Conservation (phyloP, 2,113 vertebrate genomes). For the Apistogramma diplotaenia region DNA sequence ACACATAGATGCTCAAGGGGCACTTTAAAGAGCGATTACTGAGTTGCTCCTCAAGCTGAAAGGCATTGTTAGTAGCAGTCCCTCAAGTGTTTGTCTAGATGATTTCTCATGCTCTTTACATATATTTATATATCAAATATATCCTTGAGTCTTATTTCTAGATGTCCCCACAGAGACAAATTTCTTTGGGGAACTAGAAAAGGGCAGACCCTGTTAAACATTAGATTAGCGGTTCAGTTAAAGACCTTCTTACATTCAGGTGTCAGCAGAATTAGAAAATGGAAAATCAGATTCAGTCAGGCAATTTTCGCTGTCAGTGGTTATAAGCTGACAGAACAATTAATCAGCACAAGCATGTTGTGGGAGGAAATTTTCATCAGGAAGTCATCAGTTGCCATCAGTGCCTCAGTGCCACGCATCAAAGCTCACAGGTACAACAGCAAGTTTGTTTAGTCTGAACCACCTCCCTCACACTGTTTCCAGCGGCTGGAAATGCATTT, state of each 20-base stretch:
- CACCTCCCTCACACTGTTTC: neutral
- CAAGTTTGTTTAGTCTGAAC: neutral
- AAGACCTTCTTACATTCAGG: constrained; percentile 19
- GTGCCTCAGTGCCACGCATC: neutral
- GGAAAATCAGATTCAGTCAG: constrained; percentile 47
- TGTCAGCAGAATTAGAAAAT: constrained; percentile 48
- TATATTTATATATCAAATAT: constrained; percentile 37
- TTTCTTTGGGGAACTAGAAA: constrained; percentile 1
- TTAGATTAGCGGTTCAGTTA: constrained; percentile 41
- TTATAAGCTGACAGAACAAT: constrained; percentile 42
- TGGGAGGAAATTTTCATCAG: constrained; percentile 61
- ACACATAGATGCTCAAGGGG: constrained; percentile 38
- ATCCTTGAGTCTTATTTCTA: neutral
- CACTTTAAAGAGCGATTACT: constrained; percentile 34
- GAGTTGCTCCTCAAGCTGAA: constrained; percentile 20
- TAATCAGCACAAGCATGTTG: constrained; percentile 43
- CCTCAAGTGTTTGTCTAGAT: constrained; percentile 36
- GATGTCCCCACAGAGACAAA: neutral
- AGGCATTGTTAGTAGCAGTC: constrained; percentile 25
- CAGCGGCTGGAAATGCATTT: constrained; percentile 1
- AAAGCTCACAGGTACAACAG: constrained; percentile 29
- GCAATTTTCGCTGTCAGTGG: constrained; percentile 50
- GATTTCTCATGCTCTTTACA: constrained; percentile 15
- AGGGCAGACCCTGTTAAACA: neutral
- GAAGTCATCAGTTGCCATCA: constrained; percentile 51